Evolutionary conservation across 37 sponge, comb jelly and placozoan species (phyloP), one percentile per base, ranked within the genome.

Genomic region (Theonella swinhoei): DNA sequence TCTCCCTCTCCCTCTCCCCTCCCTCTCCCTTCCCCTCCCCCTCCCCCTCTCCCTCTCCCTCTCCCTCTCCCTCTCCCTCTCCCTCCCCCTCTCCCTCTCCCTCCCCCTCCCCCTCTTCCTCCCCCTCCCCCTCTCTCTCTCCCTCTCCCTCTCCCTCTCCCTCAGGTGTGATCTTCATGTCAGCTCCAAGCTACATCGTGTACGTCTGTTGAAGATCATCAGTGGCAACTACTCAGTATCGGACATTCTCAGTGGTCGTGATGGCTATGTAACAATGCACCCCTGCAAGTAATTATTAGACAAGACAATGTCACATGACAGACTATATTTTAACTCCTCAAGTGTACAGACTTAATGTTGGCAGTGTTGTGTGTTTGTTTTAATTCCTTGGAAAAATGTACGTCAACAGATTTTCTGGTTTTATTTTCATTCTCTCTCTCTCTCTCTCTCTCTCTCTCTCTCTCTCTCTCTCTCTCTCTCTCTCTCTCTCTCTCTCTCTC

Each of bases 141-240:
- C 71, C 69, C 3, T n/a, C n/a, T 35, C 40, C 39, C 70, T 20
- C 36, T 64, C 64, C 38, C 65, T 62, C 35, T 62, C 64, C 3
- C 33, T 80, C 0, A 30, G 62, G 61, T 61, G 74, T 30, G 88
- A 87, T 39, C 81, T 87, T 9, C 71, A 80, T 34, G 33, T 87
- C 25, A 74, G 35, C 26, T 87, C 88, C 25, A 73, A 78, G 38
- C 32, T 87, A 33, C 88, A 87, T 42, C 59, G 88, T 0, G 74
- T 87, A 37, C 40, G 81, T 22, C 68, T 87, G 0, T 42, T 80
- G 25, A 35, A 75, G 33, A 47, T 87, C 7, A 80, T 87, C 58
- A 40, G 38, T 8, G 88, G 88, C 11, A n/a, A 65, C 14, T 70
- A 85, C 31, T 85, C 77, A 36, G 80, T 80, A 2, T 1, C 26